Percentiles rank a stretch among this genome's conserved stretches.
phyloP scores from a whole-genome alignment of 2,113 vertebrate species.

The Telmatochromis brichardi region DNA sequence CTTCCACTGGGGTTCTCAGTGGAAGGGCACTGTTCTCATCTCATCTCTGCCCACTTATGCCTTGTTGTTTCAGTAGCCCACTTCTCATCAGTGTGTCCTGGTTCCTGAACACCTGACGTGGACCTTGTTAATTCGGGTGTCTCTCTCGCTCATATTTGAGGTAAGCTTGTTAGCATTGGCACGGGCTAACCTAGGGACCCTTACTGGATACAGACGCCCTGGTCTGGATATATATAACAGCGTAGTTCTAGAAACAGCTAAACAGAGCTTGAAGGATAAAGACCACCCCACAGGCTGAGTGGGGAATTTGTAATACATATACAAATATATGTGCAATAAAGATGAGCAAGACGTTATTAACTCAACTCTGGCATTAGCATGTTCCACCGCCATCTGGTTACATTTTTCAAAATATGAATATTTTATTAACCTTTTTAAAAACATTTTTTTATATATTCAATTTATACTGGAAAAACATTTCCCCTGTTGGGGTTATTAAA shows the following conservation, averaged over 20 bases:
- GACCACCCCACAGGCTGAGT: neutral
- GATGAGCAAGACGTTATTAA: neutral
- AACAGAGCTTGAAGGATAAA: neutral
- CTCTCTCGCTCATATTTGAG: neutral
- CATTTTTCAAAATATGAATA: neutral
- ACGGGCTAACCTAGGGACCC: neutral
- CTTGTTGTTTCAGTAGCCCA: neutral
- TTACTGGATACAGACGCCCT: neutral
- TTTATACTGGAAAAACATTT: neutral
- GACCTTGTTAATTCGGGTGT: neutral
- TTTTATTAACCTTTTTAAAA: neutral
- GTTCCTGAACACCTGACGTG: neutral
- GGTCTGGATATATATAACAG: neutral
- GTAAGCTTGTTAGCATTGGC: neutral
- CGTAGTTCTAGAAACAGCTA: neutral
- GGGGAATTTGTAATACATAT: neutral
- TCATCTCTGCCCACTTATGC: neutral
- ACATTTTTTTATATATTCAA: neutral
- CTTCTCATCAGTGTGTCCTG: neutral
- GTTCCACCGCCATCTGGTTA: neutral
- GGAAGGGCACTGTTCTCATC: neutral
- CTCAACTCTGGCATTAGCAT: neutral
- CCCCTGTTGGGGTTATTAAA: neutral
- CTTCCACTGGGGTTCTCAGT: neutral
- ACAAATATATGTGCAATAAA: neutral